Evolutionary conservation across 1,140 invertebrate species (phyloP).

Genomic region (Meloidogyne hapla): DNA sequence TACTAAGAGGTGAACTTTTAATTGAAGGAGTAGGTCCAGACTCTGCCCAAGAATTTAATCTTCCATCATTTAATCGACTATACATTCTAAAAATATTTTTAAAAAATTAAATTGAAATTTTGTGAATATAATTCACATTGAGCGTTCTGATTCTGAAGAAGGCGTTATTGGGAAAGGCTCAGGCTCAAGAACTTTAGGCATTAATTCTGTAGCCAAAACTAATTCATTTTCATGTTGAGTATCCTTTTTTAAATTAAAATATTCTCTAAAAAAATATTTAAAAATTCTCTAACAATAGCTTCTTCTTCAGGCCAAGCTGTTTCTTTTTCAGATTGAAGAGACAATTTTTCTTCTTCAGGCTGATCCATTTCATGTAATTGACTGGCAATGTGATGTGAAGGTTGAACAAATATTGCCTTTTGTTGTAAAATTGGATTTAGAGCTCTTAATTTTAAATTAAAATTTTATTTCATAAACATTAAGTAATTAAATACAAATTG

Average conservation of each 20-base stretch:
- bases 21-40: constrained; percentile 28
- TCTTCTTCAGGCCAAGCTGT: background rate
- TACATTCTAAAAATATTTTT: constrained; percentile 41
- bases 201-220: background rate
- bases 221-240: background rate
- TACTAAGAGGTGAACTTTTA: constrained; percentile 53
- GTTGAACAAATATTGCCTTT: constrained; percentile 11
- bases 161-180: constrained; percentile 14
- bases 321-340: constrained; percentile 21
- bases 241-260: constrained; percentile 16
- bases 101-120: constrained; percentile 10
- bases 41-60: constrained; percentile 42
- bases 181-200: constrained; percentile 11
- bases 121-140: background rate
- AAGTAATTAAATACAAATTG: no score
- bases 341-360: constrained; percentile 28
- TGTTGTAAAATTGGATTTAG: constrained; percentile 16
- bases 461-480: no score
- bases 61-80: constrained; percentile 13
- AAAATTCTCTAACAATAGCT: background rate
- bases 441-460: constrained; percentile 17
- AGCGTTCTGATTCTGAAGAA: constrained; percentile 20
- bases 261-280: no score
- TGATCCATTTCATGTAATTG: constrained; percentile 25
- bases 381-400: constrained; percentile 25